These are phyloP conservation scores for Megalopta genalis DNA, from an alignment of 1,140 invertebrate species.

Conservation along the genomic window DNA sequence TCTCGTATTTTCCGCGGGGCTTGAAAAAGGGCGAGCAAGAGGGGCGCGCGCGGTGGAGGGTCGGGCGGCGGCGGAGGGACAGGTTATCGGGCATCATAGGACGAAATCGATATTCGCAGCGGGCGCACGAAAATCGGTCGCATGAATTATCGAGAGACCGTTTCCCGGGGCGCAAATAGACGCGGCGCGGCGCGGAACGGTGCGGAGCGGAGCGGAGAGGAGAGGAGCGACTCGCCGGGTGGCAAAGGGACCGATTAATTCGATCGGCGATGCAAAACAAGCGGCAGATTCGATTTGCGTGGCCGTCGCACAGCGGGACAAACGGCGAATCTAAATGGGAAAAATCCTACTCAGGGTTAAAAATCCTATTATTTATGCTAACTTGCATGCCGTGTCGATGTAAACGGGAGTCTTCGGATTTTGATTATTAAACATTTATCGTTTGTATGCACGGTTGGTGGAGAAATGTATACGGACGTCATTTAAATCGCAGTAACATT, in stretches of 20 bases:
- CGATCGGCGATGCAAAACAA: slow-evolving; percentile 39
- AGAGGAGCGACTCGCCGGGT: no score
- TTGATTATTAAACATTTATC: no score
- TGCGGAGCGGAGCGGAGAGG: background rate
- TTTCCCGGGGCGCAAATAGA: slow-evolving; percentile 21
- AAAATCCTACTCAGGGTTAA: no score
- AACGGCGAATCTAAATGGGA: no score
- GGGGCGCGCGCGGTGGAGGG: no score
- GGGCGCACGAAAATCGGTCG: slow-evolving; percentile 29
- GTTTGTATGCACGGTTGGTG: no score
- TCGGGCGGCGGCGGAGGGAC: background rate
- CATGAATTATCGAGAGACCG: slow-evolving; percentile 42
- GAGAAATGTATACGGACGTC: no score
- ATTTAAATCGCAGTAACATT: no score
- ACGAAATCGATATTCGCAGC: slow-evolving; percentile 20
- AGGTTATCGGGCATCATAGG: background rate
- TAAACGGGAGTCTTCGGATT: no score
- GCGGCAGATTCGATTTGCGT: slow-evolving; percentile 37
- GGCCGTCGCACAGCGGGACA: background rate
- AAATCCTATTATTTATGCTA: no score
- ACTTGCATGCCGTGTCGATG: no score
- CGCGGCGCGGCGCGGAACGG: background rate
- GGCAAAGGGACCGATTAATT: slow-evolving; percentile 26
- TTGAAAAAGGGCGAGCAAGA: no score
- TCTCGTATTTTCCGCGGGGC: background rate